A percentile compares a stretch with the other conserved stretches of the same genome.
Conservation (phyloP, 1,140 invertebrate genomes). For the Spodoptera litura region DNA sequence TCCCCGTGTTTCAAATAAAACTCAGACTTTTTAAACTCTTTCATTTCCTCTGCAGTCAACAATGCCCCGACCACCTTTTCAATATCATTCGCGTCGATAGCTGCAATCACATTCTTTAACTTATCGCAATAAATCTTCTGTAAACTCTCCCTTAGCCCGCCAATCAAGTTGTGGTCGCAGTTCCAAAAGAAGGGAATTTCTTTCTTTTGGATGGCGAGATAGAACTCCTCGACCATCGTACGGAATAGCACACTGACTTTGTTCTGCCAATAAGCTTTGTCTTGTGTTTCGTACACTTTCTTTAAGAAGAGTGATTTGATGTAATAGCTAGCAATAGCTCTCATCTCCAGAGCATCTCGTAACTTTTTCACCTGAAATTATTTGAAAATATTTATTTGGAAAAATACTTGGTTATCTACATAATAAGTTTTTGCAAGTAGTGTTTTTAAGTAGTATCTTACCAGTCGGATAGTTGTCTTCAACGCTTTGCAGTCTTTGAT, state of each 20-base stretch:
- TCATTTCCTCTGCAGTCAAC: slow-evolving; percentile 61
- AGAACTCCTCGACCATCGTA: slow-evolving; percentile 78
- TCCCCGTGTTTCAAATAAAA: slow-evolving; percentile 60
- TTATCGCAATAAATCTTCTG: slow-evolving; percentile 64
- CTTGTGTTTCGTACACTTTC: slow-evolving; percentile 70
- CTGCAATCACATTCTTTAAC: slow-evolving; percentile 62
- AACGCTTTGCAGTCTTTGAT: slow-evolving; percentile 70
- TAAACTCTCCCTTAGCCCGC: slow-evolving; percentile 56
- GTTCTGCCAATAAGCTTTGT: slow-evolving; percentile 76
- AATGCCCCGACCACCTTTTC: slow-evolving; percentile 60
- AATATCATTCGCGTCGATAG: slow-evolving; percentile 62
- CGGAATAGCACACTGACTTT: slow-evolving; percentile 78
- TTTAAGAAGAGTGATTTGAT: slow-evolving; percentile 86
- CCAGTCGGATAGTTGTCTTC: slow-evolving; percentile 71
- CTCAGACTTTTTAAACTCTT: slow-evolving; percentile 63
- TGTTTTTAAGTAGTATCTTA: slow-evolving; percentile 47
- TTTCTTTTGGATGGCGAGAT: slow-evolving; percentile 66
- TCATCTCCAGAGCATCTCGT: slow-evolving; percentile 75
- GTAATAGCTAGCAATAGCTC: slow-evolving; percentile 84
- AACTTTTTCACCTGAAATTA: slow-evolving; percentile 80
- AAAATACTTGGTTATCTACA: too few relatives aligned
- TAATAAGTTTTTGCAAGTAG: too few relatives aligned
- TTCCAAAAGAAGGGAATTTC: slow-evolving; percentile 85
- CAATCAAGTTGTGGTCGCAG: slow-evolving; percentile 76
- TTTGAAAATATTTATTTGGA: too few relatives aligned